phyloP scores from a whole-genome alignment of 2,113 vertebrate genomes.

The Dasypus novemcinctus region DNA sequence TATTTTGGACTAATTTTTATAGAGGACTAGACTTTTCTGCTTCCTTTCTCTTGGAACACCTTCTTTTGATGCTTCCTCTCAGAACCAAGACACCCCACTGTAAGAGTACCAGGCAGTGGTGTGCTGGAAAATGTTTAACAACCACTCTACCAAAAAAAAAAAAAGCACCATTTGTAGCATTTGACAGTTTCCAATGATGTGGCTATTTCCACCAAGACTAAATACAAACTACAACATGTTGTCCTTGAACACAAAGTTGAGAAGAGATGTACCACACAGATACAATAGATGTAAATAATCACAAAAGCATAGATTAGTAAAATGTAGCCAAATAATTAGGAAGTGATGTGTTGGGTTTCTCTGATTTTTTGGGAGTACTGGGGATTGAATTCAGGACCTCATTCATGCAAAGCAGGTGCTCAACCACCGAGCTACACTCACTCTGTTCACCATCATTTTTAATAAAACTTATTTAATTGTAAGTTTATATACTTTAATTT shows the following conservation, averaged over 20 bases:
- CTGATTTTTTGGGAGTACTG: not conserved
- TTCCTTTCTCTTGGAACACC: not conserved
- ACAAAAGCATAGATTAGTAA: not conserved
- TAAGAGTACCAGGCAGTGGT: not conserved
- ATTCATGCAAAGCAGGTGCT: no score
- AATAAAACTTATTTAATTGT: not conserved
- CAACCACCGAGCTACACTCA: no score
- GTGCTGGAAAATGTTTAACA: no score
- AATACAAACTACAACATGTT: not conserved
- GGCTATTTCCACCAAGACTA: not conserved
- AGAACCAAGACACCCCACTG: not conserved
- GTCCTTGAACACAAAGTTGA: not conserved
- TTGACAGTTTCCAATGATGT: conserved; percentile 19
- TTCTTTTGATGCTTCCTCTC: not conserved
- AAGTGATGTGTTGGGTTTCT: not conserved
- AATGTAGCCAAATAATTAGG: not conserved
- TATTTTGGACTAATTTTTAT: not conserved
- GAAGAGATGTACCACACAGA: not conserved
- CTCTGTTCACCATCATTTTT: not conserved
- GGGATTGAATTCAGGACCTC: no score
- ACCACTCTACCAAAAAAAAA: not conserved
- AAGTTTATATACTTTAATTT: conserved; percentile 8
- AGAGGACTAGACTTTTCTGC: not conserved
- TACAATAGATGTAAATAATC: not conserved
- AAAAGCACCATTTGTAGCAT: not conserved